Base-by-base conservation (phyloP, 2,797 vertebrate genomes). In the Sebastes melanostomus region DNA sequence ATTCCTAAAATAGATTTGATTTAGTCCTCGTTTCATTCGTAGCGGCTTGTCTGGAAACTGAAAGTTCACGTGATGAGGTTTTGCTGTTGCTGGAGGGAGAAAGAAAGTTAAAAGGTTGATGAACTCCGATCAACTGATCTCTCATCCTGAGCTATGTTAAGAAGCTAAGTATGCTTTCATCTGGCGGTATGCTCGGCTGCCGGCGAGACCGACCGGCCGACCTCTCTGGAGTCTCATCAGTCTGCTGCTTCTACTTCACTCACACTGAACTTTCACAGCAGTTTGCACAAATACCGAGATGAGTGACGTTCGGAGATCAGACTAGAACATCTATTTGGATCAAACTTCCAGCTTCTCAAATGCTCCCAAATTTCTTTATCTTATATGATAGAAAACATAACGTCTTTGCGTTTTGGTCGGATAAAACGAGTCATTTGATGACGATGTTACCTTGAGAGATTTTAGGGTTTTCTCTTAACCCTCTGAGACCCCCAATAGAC, bases 141-240 rank as follows among this genome's bases (percentile, higher is more conserved):
- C 67, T 83, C 60, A 38, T 77, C 70, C 59, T 50, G 78, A 86
- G 38, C 73, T 11, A 54, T 68, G 83, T 76, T 70, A 61, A 78
- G 74, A 71, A 55, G 79, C 62, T 8, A 75, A 82, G 72, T 73
- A 67, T 71, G 74, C 74, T 82, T 86, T 88, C 74, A 78, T 86
- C 67, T 80, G 6, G 58, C 9, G 75, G 60, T 77, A 18, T 14
- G 67, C 56, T 73, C 16, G 6, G 32, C 82, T 63, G 74, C 60
- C 65, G 29, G 58, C 1, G 69, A 52, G 67, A 20, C 50, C 38
- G 38, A 16, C 38, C 38, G 38, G 13, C 38, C 38, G 38, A 42
- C 38, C 13, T 72, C 69, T 71, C 77, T 34, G 54, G 77, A 72
- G 77, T 52, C 72, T 80, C 84, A 13, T 67, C 63, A 10, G 71